Conservation (phyloP, 2,113 vertebrate species). For the Xiphorhynchus elegans region DNA sequence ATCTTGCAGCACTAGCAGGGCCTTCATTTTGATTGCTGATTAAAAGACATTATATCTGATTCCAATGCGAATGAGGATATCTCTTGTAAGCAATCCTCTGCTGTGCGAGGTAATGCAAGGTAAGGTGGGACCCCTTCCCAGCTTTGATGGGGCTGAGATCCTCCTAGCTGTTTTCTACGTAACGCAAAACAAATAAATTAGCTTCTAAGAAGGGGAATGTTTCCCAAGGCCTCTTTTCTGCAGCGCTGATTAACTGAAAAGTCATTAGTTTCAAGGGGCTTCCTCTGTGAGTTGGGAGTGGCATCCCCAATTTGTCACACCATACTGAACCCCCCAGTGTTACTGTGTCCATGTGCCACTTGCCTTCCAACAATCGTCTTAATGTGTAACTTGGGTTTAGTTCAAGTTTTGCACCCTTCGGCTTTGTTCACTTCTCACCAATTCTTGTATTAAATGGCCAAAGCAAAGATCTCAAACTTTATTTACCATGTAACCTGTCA, state of each 20-base stretch:
- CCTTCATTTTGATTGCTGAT: neutral
- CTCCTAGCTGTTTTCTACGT: neutral
- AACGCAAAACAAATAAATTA: neutral
- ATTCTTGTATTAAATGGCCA: constrained; percentile 3
- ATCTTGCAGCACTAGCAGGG: neutral
- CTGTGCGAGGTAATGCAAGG: neutral
- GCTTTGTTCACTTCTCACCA: constrained; percentile 28
- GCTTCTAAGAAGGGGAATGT: neutral
- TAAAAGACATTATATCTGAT: neutral
- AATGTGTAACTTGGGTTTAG: neutral
- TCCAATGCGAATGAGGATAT: neutral
- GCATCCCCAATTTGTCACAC: neutral
- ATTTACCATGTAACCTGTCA: constrained; percentile 57
- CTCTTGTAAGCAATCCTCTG: neutral
- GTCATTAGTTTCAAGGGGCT: neutral
- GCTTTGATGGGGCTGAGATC: neutral
- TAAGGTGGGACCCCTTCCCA: neutral
- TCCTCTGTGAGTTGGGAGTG: neutral
- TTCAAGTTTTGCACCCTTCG: constrained; percentile 11
- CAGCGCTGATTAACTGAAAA: neutral
- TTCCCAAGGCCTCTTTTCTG: neutral
- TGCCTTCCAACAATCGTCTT: neutral
- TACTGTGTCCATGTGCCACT: neutral
- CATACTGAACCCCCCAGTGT: rapidly evolving
- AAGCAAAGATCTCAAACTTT: constrained; percentile 49